Conservation (phyloP, 2,797 vertebrate species). For the Smutsia temminckii region DNA sequence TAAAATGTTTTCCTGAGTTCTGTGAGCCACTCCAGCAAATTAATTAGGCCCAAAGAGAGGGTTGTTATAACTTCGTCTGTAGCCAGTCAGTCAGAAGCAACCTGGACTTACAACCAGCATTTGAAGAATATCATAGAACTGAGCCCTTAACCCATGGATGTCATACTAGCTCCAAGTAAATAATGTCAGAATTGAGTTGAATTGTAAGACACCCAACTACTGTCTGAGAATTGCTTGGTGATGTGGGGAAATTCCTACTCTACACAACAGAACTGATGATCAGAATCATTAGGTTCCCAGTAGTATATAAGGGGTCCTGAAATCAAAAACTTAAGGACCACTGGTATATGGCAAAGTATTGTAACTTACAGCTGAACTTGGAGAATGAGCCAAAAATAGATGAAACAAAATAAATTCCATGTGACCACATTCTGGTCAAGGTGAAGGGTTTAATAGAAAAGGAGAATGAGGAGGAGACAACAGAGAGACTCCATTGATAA, state of each 20-base stretch:
- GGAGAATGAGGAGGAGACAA: background rate
- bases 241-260: background rate
- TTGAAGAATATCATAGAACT: background rate
- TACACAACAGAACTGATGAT: background rate
- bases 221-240: background rate
- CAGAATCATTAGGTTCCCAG: background rate
- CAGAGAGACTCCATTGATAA: background rate
- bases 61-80: background rate
- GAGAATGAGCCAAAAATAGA: background rate
- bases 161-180: background rate
- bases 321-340: background rate
- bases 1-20: background rate
- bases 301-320: background rate
- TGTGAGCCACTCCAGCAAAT: background rate
- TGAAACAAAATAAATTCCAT: background rate
- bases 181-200: background rate
- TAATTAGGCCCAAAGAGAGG: background rate
- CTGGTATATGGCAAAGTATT: background rate
- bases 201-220: background rate
- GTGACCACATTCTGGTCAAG: background rate
- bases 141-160: background rate
- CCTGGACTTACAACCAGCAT: background rate
- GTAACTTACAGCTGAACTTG: background rate
- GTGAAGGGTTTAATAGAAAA: background rate
- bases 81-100: background rate